Evolutionary conservation across 2,888 invertebrate species (phyloP).

Genomic region (Leucophenga montana): DNA sequence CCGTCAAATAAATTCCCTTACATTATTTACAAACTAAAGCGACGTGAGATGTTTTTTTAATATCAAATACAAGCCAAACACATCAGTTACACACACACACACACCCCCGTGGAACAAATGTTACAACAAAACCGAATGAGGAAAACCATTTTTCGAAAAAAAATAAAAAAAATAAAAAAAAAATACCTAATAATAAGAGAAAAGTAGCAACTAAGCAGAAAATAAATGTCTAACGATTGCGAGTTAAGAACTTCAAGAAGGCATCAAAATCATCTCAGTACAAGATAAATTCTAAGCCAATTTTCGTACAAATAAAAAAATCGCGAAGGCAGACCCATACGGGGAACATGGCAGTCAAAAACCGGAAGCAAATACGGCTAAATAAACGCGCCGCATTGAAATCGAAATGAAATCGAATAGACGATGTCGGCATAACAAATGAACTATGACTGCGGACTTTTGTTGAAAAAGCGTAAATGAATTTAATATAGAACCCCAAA

Average conservation of each 20-base stretch:
- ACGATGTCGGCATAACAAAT: constrained; percentile 57
- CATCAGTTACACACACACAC: background rate
- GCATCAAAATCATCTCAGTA: background rate
- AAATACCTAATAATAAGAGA: constrained; percentile 26
- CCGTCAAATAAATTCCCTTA: constrained; percentile 58
- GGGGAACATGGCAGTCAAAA: constrained; percentile 18
- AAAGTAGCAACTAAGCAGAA: constrained; percentile 60
- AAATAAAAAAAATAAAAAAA: constrained; percentile 19
- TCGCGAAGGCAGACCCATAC: constrained; percentile 8
- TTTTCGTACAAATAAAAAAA: background rate
- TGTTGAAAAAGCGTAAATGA: background rate
- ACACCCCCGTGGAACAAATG: background rate
- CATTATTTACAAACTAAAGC: constrained; percentile 67
- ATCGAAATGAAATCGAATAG: constrained; percentile 30
- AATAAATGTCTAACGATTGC: constrained; percentile 62
- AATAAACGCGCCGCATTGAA: constrained; percentile 5
- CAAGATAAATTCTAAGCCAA: constrained; percentile 1
- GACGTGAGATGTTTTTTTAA: constrained; percentile 67
- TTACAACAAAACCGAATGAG: too few relatives aligned
- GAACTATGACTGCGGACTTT: constrained; percentile 57
- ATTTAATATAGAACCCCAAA: constrained; percentile 4
- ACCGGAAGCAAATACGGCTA: constrained; percentile 52
- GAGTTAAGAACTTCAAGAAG: constrained; percentile 49
- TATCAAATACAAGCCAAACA: constrained; percentile 54
- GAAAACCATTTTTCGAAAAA: background rate